Base-by-base conservation (phyloP, 2,113 vertebrate species). In the Periophthalmodon schlosseri region DNA sequence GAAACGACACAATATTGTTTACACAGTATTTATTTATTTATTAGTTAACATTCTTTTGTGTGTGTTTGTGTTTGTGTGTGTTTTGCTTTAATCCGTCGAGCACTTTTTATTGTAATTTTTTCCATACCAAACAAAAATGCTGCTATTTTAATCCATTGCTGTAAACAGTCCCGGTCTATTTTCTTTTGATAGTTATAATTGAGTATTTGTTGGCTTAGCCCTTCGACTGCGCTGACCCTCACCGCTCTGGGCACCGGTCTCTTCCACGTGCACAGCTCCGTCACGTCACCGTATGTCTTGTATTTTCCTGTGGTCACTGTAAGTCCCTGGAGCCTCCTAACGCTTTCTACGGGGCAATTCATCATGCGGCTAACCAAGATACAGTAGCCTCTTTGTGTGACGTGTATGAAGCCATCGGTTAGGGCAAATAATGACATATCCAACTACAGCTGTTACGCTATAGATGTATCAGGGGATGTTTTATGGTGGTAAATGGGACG, bases 181-280 rank as follows among this genome's bases (percentile, higher is more conserved):
- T n/a, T 90, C 86, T 71, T 70, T 75, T 61, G 79, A 93, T 91
- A 82, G 86, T 56, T 16, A 44, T 89, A 86, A 92, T 89, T 87
- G 81, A 81, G 86, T 87, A 85, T 87, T 91, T 69, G 79, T 86
- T 69, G 65, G 80, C 84, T 73, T 76, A 70, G 28, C 58, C 73
- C 72, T 46, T 54, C 80, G 77, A 89, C 88, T 72, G 81, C 83
- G 77, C 83, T 85, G 75, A 79, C 34, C 65, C 76, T 71, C 71
- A 76, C 84, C 73, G 63, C 84, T 79, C 34, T 56, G 57, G 50
- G 74, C 74, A 65, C 79, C 68, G 13, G 65, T 76, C 72, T 68
- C 82, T 12, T 69, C 75, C 76, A 69, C 68, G 79, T 67, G 14
- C 7, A 18, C 14, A 2, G 85, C 70, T 84, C 74, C 71, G 83